Evolutionary conservation across 1,140 invertebrate species (phyloP), one percentile per base, ranked within the genome.

Genomic region (Ganaspis sp.): DNA sequence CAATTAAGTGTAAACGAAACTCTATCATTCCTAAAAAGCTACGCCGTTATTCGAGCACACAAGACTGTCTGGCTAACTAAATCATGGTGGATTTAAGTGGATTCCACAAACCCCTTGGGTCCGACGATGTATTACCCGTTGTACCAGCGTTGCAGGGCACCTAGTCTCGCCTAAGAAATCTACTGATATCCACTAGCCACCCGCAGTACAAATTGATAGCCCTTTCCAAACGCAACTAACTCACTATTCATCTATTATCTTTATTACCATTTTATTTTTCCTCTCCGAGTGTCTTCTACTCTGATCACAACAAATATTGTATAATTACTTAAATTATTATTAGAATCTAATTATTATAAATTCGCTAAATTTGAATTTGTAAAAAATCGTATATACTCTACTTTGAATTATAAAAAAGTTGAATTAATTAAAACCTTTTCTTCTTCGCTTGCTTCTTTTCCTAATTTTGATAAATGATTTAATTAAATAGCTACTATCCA

Each of bases 81-180:
- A 87, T 87, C 84, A 86, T 84, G 84, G 83, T 81, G 85, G 85
- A 85, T 85, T 87, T 87, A 86, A 86, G 83, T 87, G 85, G 86
- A 86, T 87, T 86, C 83, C 82, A 82, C 84, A 83, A 87, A 84
- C 84, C 86, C 84, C 83, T 81, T 83, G 85, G 81, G 85, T 85
- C 84, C 81, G 78, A 85, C 82, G 83, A 86, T 85, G 83, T 84
- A 87, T 86, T 87, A 85, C 86, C 77, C 81, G 71, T n/a, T 81
- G 81, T 82, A 84, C 81, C 12, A 77, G 77, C 83, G 82, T 84
- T 85, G 83, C 83, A 78, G 76, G 64, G 72, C 74, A 72, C 42
- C 72, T 40, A 73, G 79, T 84, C 78, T 83, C 73, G 70, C 77
- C 78, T 83, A 84, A 84, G 82, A 85, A 84, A 85, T 83, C 84